phyloP scores from a whole-genome alignment of 1,140 invertebrate species.

The Drosophila kikkawai region DNA sequence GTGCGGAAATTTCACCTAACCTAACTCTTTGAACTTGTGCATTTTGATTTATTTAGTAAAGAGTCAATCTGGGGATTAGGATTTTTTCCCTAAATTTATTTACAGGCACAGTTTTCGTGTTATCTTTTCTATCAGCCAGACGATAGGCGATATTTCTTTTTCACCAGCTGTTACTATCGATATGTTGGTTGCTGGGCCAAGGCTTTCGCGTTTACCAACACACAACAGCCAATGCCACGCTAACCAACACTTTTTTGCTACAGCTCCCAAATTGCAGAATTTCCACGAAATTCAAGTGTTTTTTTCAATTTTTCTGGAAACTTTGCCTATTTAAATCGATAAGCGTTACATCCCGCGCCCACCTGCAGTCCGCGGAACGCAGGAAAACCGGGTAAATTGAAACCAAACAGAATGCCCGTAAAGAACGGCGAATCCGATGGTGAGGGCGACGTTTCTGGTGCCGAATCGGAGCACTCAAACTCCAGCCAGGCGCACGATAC shows the following conservation, averaged over 20 bases:
- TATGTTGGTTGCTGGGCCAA: not conserved
- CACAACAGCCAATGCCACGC: not conserved
- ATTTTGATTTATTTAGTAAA: not conserved
- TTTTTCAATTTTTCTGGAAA: constrained; percentile 27
- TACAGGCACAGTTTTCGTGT: not conserved
- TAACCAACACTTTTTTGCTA: constrained; percentile 36
- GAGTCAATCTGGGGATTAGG: not conserved
- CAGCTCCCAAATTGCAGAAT: constrained; percentile 11
- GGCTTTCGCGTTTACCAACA: not conserved
- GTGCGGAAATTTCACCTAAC: too few relatives aligned
- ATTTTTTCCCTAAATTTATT: not conserved
- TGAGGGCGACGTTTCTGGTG: constrained; percentile 87
- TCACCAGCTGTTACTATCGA: constrained; percentile 2
- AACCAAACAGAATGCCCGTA: constrained; percentile 83
- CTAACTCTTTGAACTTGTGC: too few relatives aligned
- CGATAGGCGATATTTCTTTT: not conserved
- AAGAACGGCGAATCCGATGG: constrained; percentile 87
- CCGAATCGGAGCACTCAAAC: constrained; percentile 88
- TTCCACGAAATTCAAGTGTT: constrained; percentile 13
- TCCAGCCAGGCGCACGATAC: constrained; percentile 89
- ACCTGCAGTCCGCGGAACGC: not conserved
- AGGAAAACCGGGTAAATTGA: not conserved
- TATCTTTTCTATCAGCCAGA: too few relatives aligned
- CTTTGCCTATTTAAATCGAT: not conserved
- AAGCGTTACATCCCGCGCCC: not conserved